Conservation (phyloP, 2,113 vertebrate species). For the Ochotona curzoniae region DNA sequence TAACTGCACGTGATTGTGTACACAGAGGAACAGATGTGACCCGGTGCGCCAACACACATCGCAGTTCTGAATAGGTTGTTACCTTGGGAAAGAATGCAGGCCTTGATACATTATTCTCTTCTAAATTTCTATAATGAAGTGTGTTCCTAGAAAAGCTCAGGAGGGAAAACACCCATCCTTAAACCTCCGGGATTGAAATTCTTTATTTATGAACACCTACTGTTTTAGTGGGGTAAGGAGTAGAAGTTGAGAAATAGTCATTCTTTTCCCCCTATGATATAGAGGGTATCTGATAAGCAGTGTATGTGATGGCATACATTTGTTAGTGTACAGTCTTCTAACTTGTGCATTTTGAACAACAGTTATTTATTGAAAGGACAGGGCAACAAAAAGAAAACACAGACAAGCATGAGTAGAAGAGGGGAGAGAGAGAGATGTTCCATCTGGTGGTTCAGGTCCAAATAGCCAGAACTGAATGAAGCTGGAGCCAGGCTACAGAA, state of each 20-base stretch:
- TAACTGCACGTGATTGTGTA: not conserved
- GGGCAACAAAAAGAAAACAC: too few species aligned
- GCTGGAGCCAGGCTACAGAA: too few species aligned
- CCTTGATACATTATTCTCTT: not conserved
- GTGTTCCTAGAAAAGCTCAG: not conserved
- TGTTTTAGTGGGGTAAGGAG: not conserved
- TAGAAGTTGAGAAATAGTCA: conserved; percentile 4
- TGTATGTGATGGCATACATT: not conserved
- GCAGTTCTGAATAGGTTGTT: not conserved
- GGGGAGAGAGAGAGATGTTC: too few species aligned
- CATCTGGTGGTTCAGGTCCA: too few species aligned
- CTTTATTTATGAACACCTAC: not conserved
- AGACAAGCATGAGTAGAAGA: too few species aligned
- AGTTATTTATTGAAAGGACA: too few species aligned
- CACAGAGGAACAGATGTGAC: not conserved
- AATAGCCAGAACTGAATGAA: too few species aligned
- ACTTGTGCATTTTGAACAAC: not conserved
- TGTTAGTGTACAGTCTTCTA: not conserved
- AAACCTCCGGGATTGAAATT: not conserved
- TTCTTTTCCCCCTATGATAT: not conserved
- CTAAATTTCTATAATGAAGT: not conserved
- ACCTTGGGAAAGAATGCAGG: not conserved
- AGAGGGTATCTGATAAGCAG: not conserved
- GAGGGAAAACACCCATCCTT: not conserved
- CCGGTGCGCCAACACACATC: not conserved